Evolutionary conservation across 92 coral and sea anemone species (phyloP).

Genomic region (Siderastrea siderea): DNA sequence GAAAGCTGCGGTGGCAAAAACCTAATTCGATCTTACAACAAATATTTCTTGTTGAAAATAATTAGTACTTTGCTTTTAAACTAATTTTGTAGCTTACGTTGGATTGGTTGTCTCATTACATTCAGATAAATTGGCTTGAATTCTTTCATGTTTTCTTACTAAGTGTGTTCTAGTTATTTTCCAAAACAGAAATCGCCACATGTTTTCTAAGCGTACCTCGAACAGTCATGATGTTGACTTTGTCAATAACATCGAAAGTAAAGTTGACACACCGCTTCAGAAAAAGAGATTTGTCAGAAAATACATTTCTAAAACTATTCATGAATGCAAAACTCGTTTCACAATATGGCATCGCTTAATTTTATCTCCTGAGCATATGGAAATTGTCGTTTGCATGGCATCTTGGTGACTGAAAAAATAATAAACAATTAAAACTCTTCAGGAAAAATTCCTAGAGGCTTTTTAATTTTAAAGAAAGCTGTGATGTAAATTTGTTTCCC

Average conservation of each 20-base stretch:
- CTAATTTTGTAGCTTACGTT: constrained; percentile 5
- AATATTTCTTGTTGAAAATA: constrained; percentile 35
- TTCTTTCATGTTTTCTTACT: constrained; percentile 21
- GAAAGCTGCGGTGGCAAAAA: constrained; percentile 2
- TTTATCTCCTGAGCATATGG: constrained; percentile 32
- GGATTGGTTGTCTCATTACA: constrained; percentile 19
- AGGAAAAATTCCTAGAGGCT: constrained; percentile 21
- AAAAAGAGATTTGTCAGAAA: neutral
- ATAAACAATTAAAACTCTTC: neutral
- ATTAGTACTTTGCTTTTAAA: constrained; percentile 34
- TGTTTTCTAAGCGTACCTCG: neutral
- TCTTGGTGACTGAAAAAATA: constrained; percentile 19
- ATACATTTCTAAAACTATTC: constrained; percentile 5
- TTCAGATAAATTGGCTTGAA: neutral
- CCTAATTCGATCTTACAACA: constrained; percentile 27
- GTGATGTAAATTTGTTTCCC: neutral
- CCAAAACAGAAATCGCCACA: neutral
- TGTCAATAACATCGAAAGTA: constrained; percentile 27
- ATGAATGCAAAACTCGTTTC: constrained; percentile 38
- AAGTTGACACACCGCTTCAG: constrained; percentile 24
- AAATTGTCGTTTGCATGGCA: constrained; percentile 1
- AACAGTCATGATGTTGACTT: constrained; percentile 7
- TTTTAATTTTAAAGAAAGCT: neutral
- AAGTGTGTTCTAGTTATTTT: constrained; percentile 18
- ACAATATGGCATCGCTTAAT: constrained; percentile 26